A percentile compares a stretch with the other conserved stretches of the same genome.
Evolutionary conservation across 2,888 invertebrate genomes (phyloP).

Genomic region (Candidula unifasciata): DNA sequence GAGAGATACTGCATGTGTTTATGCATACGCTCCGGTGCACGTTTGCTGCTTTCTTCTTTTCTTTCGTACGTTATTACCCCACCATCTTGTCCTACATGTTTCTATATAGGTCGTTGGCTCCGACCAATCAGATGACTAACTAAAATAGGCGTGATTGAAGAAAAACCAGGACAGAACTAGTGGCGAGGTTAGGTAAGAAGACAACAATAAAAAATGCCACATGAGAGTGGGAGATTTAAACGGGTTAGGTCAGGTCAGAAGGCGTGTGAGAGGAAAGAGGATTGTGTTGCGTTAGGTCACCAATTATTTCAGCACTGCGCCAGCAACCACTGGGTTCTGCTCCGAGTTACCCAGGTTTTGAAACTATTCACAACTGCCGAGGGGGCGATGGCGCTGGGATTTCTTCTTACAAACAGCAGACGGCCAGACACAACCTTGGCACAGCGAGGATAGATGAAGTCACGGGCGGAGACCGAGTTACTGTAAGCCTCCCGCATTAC

Average conservation of each 20-base stretch:
- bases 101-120: no score
- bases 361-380: slow-evolving; percentile 36
- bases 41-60: background rate
- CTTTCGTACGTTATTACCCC: background rate
- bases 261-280: slow-evolving; percentile 17
- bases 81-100: no score
- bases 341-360: slow-evolving; percentile 25
- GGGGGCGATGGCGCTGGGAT: background rate
- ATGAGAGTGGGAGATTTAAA: background rate
- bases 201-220: background rate
- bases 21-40: background rate
- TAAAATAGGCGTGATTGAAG: background rate
- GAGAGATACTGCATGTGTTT: background rate
- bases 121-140: no score
- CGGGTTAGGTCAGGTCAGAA: slow-evolving; percentile 38
- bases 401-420: slow-evolving; percentile 32
- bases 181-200: background rate
- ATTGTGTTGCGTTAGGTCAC: slow-evolving; percentile 41
- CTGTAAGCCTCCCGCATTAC: no score
- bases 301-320: slow-evolving; percentile 40
- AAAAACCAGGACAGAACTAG: background rate
- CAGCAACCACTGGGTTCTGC: slow-evolving; percentile 21
- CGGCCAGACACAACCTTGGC: slow-evolving; percentile 24
- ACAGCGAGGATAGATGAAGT: background rate
- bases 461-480: no score